Evolutionary conservation across 2,113 vertebrate genomes (phyloP).

Genomic region (Morone chrysops): DNA sequence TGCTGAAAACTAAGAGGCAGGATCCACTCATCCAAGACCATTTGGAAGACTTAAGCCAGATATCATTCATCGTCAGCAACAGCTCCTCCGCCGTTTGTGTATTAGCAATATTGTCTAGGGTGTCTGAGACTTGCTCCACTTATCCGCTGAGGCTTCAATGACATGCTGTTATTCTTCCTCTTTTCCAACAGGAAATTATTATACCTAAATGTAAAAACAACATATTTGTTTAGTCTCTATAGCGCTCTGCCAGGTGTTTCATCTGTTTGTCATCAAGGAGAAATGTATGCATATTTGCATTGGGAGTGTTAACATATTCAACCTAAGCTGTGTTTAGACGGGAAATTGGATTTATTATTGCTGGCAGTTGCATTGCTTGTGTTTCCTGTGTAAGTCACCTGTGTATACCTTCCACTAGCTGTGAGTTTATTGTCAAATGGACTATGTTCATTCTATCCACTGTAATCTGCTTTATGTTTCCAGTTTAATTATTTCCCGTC

Average conservation of each 20-base stretch:
- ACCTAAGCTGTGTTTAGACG: slow-evolving; percentile 26
- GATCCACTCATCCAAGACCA: slow-evolving; percentile 35
- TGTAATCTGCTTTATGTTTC: slow-evolving; percentile 32
- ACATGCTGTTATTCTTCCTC: slow-evolving; percentile 63
- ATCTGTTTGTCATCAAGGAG: slow-evolving; percentile 64
- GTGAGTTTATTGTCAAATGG: slow-evolving; percentile 49
- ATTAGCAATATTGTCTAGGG: slow-evolving; percentile 27
- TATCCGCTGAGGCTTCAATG: slow-evolving; percentile 13
- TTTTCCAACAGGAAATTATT: slow-evolving; percentile 69
- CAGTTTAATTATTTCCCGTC: slow-evolving; percentile 34
- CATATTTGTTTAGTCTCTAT: slow-evolving; percentile 65
- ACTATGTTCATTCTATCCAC: neutral
- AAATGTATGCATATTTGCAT: slow-evolving; percentile 50
- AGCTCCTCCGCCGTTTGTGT: slow-evolving; percentile 15
- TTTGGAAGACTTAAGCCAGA: slow-evolving; percentile 54
- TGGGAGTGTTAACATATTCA: slow-evolving; percentile 57
- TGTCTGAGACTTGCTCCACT: slow-evolving; percentile 27
- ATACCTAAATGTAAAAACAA: slow-evolving; percentile 58
- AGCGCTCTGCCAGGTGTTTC: slow-evolving; percentile 41
- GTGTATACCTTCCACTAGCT: slow-evolving; percentile 32
- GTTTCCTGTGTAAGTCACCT: slow-evolving; percentile 48
- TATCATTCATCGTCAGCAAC: slow-evolving; percentile 49
- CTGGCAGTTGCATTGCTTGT: slow-evolving; percentile 36
- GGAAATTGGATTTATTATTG: slow-evolving; percentile 57
- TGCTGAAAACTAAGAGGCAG: slow-evolving; percentile 49